phyloP scores from a whole-genome alignment of 2,888 invertebrate species.

The Ecliptopera silaceata region DNA sequence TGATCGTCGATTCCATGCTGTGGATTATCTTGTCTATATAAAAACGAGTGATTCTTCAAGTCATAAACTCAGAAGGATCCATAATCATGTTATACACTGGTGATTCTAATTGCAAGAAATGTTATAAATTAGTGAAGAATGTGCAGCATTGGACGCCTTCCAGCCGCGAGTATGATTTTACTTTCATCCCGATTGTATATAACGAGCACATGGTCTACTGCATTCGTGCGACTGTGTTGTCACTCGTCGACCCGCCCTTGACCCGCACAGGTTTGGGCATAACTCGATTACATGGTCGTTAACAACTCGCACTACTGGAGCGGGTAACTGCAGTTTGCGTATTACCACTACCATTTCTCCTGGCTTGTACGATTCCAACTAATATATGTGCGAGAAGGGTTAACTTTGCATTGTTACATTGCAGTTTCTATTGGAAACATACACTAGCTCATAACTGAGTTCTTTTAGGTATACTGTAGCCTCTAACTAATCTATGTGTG shows the following conservation, averaged over 20 bases:
- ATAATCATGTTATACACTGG: too few species aligned
- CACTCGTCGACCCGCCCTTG: constrained; percentile 30
- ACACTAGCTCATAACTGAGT: too few species aligned
- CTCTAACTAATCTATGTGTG: too few species aligned
- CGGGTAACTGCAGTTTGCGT: constrained; percentile 14
- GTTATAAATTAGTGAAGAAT: too few species aligned
- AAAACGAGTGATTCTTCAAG: too few species aligned
- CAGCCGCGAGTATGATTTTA: too few species aligned
- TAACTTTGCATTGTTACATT: neutral
- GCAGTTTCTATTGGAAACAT: neutral
- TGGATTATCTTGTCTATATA: too few species aligned
- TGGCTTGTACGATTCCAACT: neutral
- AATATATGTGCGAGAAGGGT: neutral
- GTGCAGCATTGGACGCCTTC: too few species aligned
- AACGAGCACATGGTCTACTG: constrained; percentile 3
- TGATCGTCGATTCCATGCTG: too few species aligned
- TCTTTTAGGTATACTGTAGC: too few species aligned
- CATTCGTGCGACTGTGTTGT: constrained; percentile 3
- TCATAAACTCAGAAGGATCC: too few species aligned
- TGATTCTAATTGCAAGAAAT: too few species aligned
- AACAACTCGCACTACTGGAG: constrained; percentile 20
- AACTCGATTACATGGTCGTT: constrained; percentile 27
- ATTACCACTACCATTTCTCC: neutral
- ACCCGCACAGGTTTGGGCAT: constrained; percentile 29
- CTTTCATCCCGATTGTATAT: neutral